phyloP scores from a whole-genome alignment of 2,797 vertebrate genomes.

The Strix occidentalis region DNA sequence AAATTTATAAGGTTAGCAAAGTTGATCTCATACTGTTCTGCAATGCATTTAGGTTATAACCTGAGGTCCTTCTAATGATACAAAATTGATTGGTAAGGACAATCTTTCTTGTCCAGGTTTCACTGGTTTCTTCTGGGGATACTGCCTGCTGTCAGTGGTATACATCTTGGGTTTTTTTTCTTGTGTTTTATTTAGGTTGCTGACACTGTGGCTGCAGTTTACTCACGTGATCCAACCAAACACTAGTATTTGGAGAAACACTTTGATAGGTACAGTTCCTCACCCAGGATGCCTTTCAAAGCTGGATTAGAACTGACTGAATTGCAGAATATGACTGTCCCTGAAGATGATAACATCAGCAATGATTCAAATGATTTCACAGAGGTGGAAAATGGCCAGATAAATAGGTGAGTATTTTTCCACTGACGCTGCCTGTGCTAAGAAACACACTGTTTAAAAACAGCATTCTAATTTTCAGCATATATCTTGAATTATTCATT shows the following conservation, averaged over 20 bases:
- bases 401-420: constrained; percentile 81
- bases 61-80: not conserved
- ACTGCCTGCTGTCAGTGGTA: not conserved
- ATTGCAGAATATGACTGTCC: constrained; percentile 81
- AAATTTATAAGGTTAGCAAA: not conserved
- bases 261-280: constrained; percentile 23
- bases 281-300: constrained; percentile 79
- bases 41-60: not conserved
- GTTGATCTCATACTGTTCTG: not conserved
- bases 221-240: constrained; percentile 12
- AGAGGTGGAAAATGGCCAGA: constrained; percentile 80
- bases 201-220: constrained; percentile 34
- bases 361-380: constrained; percentile 83
- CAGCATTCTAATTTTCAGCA: constrained; percentile 64
- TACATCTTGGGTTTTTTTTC: not conserved
- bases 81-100: not conserved
- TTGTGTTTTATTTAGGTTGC: constrained; percentile 41
- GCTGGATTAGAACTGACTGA: constrained; percentile 80
- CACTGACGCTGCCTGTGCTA: constrained; percentile 10
- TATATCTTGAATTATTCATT: constrained; percentile 74
- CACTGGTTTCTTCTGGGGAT: not conserved
- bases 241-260: constrained; percentile 38
- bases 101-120: not conserved
- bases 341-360: constrained; percentile 81
- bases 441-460: constrained; percentile 63